Evolutionary conservation across 2,113 vertebrate genomes (phyloP).

Genomic region (mouse (Mus musculus)): GRCm39 chr4:93725501-93726000

Average conservation of each 20-base stretch:
- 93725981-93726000: not conserved
- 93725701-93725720: not conserved
- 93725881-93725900: not conserved
- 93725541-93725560: too few species aligned
- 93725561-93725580: too few species aligned
- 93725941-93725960: not conserved
- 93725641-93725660: too few species aligned
- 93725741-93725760: not conserved
- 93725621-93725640: too few species aligned
- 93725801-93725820: not conserved
- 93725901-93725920: not conserved
- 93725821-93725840: not conserved
- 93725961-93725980: not conserved
- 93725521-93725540: too few species aligned
- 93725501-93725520: too few species aligned
- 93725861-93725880: not conserved
- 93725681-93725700: not conserved
- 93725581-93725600: too few species aligned
- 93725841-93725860: not conserved
- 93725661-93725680: too few species aligned
- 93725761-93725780: not conserved
- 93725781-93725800: not conserved
- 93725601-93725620: too few species aligned
- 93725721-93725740: not conserved
- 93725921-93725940: not conserved